A percentile compares a stretch with the other conserved stretches of the same genome.
Conservation (phyloP, 2,888 invertebrate species). For the Allolobophora icterica region DNA sequence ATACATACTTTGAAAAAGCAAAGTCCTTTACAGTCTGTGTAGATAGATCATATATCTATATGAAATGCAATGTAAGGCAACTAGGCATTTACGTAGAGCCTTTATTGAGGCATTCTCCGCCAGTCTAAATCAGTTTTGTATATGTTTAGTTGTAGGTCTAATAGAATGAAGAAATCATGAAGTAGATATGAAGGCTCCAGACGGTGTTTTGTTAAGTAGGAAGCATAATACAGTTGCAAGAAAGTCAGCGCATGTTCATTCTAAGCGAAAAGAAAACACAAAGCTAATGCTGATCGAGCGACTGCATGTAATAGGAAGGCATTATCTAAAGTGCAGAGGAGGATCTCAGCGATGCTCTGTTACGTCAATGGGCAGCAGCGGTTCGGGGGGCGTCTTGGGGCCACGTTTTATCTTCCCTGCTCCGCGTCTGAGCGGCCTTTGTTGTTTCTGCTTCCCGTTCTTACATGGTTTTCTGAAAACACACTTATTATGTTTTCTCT, state of each 20-base stretch:
- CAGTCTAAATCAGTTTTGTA: neutral
- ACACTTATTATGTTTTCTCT: neutral
- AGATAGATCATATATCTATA: neutral
- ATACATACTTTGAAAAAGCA: neutral
- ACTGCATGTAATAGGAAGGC: neutral
- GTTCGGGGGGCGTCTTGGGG: neutral
- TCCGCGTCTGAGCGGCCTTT: neutral
- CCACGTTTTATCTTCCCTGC: neutral
- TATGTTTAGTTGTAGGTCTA: neutral
- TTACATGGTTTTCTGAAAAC: neutral
- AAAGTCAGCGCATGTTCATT: neutral
- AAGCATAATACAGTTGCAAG: neutral
- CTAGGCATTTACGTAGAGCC: neutral
- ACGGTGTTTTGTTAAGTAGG: neutral
- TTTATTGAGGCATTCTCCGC: neutral
- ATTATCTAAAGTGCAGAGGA: slow-evolving; percentile 2
- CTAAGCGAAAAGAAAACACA: neutral
- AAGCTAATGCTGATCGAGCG: neutral
- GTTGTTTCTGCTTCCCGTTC: slow-evolving; percentile 11
- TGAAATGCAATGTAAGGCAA: neutral
- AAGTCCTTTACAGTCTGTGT: too few relatives aligned
- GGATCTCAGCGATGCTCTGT: neutral
- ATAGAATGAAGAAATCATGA: neutral
- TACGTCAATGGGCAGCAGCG: neutral
- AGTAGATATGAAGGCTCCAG: neutral